A percentile compares a stretch with the other conserved stretches of the same genome.
Evolutionary conservation across 2,888 invertebrate genomes (phyloP).

Genomic region (Mantis religiosa): DNA sequence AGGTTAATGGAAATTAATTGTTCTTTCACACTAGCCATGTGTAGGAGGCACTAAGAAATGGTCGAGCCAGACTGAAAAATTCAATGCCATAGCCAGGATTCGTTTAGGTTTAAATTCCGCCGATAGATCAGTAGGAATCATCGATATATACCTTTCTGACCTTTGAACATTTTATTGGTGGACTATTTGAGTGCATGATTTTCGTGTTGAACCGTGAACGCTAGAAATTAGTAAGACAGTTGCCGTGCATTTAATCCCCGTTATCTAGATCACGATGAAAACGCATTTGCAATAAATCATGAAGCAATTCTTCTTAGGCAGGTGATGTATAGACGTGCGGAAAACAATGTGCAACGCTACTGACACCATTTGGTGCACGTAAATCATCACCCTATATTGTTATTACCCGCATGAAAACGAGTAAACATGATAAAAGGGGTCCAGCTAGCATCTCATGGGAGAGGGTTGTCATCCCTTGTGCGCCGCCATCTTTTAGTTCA

Average conservation of each 20-base stretch:
- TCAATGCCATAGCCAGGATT: no score
- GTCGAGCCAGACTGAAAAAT: no score
- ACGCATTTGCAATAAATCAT: not conserved
- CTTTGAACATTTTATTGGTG: not conserved
- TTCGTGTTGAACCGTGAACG: not conserved
- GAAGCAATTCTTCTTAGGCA: not conserved
- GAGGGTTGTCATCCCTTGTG: no score
- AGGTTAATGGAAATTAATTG: no score
- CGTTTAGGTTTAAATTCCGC: not conserved
- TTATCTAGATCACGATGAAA: not conserved
- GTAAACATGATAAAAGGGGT: not conserved
- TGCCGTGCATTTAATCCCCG: not conserved
- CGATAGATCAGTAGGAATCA: not conserved
- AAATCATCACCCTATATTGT: not conserved
- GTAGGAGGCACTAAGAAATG: no score
- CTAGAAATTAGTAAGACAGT: not conserved
- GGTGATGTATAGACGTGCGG: not conserved
- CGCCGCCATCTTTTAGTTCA: no score
- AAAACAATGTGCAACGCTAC: not conserved
- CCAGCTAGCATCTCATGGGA: not conserved
- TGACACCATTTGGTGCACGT: not conserved
- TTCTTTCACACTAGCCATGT: no score
- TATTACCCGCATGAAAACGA: not conserved
- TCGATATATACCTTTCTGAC: not conserved
- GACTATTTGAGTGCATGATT: not conserved